These are phyloP conservation scores for Tridacna gigas DNA, from an alignment of 2,888 invertebrate genomes.

Conservation along the genomic window DNA sequence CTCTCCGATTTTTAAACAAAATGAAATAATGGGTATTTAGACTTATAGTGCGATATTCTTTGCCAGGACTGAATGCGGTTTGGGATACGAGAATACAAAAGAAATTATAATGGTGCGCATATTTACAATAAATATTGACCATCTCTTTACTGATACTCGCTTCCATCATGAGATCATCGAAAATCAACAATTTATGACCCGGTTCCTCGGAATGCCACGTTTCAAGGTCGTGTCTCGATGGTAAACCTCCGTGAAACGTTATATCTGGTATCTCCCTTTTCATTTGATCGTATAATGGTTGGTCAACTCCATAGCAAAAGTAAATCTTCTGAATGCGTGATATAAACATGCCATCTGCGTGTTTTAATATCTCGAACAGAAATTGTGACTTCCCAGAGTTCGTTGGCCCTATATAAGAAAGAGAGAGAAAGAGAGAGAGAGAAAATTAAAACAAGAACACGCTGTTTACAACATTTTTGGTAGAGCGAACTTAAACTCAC, in stretches of 20 bases:
- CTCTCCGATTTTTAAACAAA: constrained; percentile 49
- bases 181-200: constrained; percentile 31
- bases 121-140: constrained; percentile 39
- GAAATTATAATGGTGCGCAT: constrained; percentile 41
- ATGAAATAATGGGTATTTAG: constrained; percentile 46
- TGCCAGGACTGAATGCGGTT: constrained; percentile 13
- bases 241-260: constrained; percentile 37
- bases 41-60: constrained; percentile 25
- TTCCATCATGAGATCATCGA: constrained; percentile 48
- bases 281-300: constrained; percentile 33
- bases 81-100: constrained; percentile 26
- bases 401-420: constrained; percentile 9
- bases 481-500: not conserved
- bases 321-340: constrained; percentile 12
- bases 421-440: not conserved
- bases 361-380: constrained; percentile 18
- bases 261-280: constrained; percentile 20
- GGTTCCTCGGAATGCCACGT: constrained; percentile 24
- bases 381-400: constrained; percentile 27
- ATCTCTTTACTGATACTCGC: constrained; percentile 23
- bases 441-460: not conserved
- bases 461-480: not conserved
- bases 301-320: constrained; percentile 30
- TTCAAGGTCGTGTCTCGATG: constrained; percentile 30
- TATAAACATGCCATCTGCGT: constrained; percentile 22